Conservation (phyloP, 2,113 vertebrate genomes). For the Mus spicilegus region DNA sequence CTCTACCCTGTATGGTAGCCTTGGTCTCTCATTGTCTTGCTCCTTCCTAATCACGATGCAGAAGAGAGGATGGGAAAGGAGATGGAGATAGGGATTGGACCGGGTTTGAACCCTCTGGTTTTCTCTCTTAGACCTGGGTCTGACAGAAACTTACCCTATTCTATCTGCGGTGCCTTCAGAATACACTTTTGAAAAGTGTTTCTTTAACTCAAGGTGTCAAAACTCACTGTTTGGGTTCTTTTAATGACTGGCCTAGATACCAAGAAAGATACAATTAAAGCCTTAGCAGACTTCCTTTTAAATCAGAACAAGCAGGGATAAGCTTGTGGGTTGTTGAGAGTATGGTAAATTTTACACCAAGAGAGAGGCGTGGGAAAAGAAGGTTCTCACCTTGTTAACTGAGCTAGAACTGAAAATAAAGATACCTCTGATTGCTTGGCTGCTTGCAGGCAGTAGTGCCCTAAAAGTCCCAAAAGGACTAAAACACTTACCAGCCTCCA, state of each 20-base stretch:
- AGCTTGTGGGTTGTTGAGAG: conserved; percentile 53
- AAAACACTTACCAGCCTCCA: not conserved
- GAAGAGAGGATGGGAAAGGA: not conserved
- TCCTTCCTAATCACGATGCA: not conserved
- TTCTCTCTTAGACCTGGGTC: not conserved
- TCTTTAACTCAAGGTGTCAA: conserved; percentile 5
- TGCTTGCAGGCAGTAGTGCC: not conserved
- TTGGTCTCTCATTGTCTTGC: accelerated
- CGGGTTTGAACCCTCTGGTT: too few relatives aligned
- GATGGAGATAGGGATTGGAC: not conserved
- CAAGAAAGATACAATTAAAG: conserved; percentile 7
- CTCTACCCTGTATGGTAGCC: accelerated
- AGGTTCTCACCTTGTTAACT: conserved; percentile 59
- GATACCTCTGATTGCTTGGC: conserved; percentile 6
- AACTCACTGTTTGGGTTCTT: not conserved
- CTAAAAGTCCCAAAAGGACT: not conserved
- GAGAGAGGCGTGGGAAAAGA: conserved; percentile 50
- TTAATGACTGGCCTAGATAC: not conserved
- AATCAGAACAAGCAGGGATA: conserved; percentile 38
- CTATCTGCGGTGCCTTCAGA: not conserved
- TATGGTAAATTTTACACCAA: conserved; percentile 60
- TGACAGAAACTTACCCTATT: not conserved
- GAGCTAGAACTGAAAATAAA: conserved; percentile 65
- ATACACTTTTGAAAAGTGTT: not conserved
- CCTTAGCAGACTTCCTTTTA: conserved; percentile 28